Conservation (phyloP, 2,888 invertebrate genomes). For the Troides aeacus region DNA sequence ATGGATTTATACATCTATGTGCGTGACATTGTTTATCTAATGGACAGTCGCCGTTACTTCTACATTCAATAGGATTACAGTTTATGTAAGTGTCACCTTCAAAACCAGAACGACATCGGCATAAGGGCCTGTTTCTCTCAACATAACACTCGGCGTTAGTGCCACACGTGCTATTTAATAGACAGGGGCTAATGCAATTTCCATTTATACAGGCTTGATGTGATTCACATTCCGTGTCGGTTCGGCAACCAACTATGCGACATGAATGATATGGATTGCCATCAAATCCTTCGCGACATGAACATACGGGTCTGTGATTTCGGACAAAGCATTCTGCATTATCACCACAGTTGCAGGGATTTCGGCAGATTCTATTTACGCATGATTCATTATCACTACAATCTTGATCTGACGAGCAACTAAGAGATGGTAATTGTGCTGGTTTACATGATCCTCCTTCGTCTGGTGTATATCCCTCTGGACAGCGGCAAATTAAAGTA, state of each 20-base stretch:
- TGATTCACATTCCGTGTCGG: slow-evolving; percentile 90
- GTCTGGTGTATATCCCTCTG: slow-evolving; percentile 90
- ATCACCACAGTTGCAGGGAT: slow-evolving; percentile 92
- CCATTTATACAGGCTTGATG: slow-evolving; percentile 91
- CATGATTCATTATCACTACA: slow-evolving; percentile 90
- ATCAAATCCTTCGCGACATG: slow-evolving; percentile 90
- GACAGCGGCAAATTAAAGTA: slow-evolving; percentile 93
- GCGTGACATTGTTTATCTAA: slow-evolving; percentile 91
- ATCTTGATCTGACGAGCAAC: slow-evolving; percentile 89
- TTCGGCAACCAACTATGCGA: slow-evolving; percentile 88
- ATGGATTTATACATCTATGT: slow-evolving; percentile 92
- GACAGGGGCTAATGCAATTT: slow-evolving; percentile 92
- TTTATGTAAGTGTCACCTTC: slow-evolving; percentile 87
- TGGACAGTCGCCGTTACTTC: slow-evolving; percentile 93
- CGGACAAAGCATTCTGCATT: slow-evolving; percentile 90
- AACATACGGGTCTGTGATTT: slow-evolving; percentile 92
- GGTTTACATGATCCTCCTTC: slow-evolving; percentile 88
- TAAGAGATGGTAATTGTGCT: slow-evolving; percentile 84
- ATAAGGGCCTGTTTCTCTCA: slow-evolving; percentile 85
- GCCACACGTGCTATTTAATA: slow-evolving; percentile 89
- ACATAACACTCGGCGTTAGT: slow-evolving; percentile 90
- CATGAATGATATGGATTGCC: slow-evolving; percentile 93
- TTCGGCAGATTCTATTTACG: slow-evolving; percentile 90
- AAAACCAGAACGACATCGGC: slow-evolving; percentile 90
- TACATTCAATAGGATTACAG: slow-evolving; percentile 90